A percentile compares a stretch with the other conserved stretches of the same genome.
phyloP scores from a whole-genome alignment of 2,888 invertebrate genomes.

The Drosophila mercatorum region DNA sequence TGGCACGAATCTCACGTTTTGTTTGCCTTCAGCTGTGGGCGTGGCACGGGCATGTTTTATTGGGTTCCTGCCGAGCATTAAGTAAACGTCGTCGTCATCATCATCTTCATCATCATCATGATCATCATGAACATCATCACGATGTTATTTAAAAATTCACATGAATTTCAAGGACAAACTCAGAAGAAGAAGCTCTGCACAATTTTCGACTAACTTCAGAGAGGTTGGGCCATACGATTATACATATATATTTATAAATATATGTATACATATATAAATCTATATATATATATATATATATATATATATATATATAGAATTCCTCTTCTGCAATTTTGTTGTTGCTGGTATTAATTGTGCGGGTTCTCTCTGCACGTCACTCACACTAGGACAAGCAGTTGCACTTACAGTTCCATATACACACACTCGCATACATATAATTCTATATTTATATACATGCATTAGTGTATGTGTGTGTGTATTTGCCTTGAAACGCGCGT shows the following conservation, averaged over 20 bases:
- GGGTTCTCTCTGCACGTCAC: slow-evolving; percentile 59
- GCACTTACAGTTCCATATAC: slow-evolving; percentile 33
- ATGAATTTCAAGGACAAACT: slow-evolving; percentile 76
- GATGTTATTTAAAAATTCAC: slow-evolving; percentile 63
- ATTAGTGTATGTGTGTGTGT: slow-evolving; percentile 6
- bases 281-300: slow-evolving; percentile 9
- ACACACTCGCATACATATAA: slow-evolving; percentile 21
- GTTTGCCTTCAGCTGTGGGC: slow-evolving; percentile 21
- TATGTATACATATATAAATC: not conserved
- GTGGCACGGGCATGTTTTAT: slow-evolving; percentile 44
- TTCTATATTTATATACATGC: slow-evolving; percentile 12
- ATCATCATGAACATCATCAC: slow-evolving; percentile 17
- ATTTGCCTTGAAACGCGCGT: slow-evolving; percentile 7
- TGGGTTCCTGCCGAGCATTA: slow-evolving; percentile 16
- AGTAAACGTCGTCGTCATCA: slow-evolving; percentile 20
- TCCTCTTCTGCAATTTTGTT: slow-evolving; percentile 17
- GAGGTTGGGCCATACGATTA: not conserved
- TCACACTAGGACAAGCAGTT: slow-evolving; percentile 36
- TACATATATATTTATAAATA: slow-evolving; percentile 16
- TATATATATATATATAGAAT: not conserved
- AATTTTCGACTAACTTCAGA: slow-evolving; percentile 30
- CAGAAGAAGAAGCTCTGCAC: slow-evolving; percentile 36
- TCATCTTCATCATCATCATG: slow-evolving; percentile 26
- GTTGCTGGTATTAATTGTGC: slow-evolving; percentile 72
- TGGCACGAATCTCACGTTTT: slow-evolving; percentile 57